Evolutionary conservation across 1,140 invertebrate genomes (phyloP).

Genomic region (Micrasema minimum): DNA sequence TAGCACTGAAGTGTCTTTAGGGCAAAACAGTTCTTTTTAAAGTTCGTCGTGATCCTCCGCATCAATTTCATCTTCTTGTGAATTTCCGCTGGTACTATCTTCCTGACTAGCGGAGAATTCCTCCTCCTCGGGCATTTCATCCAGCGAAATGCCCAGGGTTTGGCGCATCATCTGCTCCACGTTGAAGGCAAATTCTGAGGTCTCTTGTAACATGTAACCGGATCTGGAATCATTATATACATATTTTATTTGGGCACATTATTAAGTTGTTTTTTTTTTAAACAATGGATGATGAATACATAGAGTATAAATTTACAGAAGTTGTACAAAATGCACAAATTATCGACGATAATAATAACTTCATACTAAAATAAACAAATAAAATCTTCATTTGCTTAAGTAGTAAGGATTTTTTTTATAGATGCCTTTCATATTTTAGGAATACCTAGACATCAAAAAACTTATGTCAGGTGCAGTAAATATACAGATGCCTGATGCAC

Average conservation of each 20-base stretch:
- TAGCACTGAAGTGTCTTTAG: slow-evolving; percentile 25
- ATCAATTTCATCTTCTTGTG: slow-evolving; percentile 57
- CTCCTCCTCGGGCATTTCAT: slow-evolving; percentile 75
- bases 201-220: slow-evolving; percentile 89
- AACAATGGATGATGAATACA: too few relatives aligned
- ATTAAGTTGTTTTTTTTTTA: background rate
- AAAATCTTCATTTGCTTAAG: too few relatives aligned
- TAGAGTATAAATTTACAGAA: too few relatives aligned
- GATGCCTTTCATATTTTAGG: too few relatives aligned
- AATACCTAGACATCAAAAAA: too few relatives aligned
- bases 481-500: too few relatives aligned
- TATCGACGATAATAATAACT: too few relatives aligned
- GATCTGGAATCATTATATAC: slow-evolving; percentile 64
- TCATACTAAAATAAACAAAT: too few relatives aligned
- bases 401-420: too few relatives aligned
- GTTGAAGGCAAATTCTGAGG: slow-evolving; percentile 84
- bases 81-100: slow-evolving; percentile 60
- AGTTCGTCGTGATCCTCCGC: slow-evolving; percentile 62
- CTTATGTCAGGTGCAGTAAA: too few relatives aligned
- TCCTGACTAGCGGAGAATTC: slow-evolving; percentile 62
- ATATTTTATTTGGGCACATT: background rate
- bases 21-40: slow-evolving; percentile 37
- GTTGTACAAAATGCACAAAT: too few relatives aligned
- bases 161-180: slow-evolving; percentile 89
- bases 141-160: slow-evolving; percentile 81